Conservation (phyloP, 35 echinoderm and acorn worm genomes). For the Nesometra sesokonis region DNA sequence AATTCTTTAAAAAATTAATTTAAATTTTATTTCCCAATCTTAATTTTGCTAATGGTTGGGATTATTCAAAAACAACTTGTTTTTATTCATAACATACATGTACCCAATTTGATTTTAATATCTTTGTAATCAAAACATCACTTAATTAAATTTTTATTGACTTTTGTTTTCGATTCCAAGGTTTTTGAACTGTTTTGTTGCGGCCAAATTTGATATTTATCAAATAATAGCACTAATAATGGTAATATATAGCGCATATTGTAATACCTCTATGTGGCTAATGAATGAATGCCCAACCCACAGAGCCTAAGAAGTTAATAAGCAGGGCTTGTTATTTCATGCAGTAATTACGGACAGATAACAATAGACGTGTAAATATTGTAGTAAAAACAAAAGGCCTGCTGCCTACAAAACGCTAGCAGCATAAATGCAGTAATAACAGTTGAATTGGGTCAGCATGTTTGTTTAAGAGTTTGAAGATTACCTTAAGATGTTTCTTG, state of each 20-base stretch:
- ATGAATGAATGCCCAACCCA: not conserved
- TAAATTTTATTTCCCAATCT: not conserved
- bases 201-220: not conserved
- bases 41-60: not conserved
- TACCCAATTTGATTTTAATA: not conserved
- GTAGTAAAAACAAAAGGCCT: not conserved
- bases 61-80: not conserved
- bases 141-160: not conserved
- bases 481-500: not conserved
- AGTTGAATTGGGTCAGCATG: not conserved
- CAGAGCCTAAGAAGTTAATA: not conserved
- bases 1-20: too few species aligned
- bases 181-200: not conserved
- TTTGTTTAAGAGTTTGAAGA: not conserved
- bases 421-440: not conserved
- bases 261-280: too few species aligned
- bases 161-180: not conserved
- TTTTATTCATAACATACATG: not conserved
- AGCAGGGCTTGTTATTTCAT: not conserved
- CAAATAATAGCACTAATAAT: not conserved
- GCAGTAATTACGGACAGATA: not conserved
- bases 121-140: not conserved
- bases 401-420: not conserved
- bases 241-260: too few species aligned
- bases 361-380: not conserved